phyloP scores from a whole-genome alignment of 2,113 vertebrate species.

The Oceanites oceanicus region DNA sequence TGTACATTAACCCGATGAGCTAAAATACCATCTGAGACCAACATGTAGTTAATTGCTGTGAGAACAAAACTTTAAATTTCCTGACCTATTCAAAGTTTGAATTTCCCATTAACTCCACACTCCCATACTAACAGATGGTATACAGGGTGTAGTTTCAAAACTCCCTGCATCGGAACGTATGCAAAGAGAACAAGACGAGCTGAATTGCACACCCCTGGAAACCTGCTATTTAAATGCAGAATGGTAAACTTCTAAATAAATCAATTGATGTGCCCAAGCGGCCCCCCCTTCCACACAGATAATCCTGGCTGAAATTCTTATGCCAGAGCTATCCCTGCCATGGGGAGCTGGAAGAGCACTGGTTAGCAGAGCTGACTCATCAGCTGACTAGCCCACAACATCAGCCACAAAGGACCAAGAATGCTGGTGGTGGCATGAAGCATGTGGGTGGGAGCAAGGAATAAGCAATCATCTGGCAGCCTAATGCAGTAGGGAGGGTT shows the following conservation, averaged over 20 bases:
- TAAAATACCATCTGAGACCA: conserved; percentile 46
- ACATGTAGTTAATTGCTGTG: conserved; percentile 47
- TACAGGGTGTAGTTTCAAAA: neutral
- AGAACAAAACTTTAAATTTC: conserved; percentile 38
- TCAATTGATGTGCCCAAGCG: neutral
- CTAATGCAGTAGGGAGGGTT: conserved; percentile 45
- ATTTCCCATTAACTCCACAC: neutral
- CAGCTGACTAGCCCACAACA: conserved; percentile 50
- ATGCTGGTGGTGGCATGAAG: conserved; percentile 62
- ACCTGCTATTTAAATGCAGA: neutral
- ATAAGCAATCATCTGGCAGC: conserved; percentile 64
- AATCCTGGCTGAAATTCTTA: neutral
- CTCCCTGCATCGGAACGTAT: neutral
- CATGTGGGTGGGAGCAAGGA: conserved; percentile 62
- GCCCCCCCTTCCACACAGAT: neutral
- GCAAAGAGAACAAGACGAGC: neutral
- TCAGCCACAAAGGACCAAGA: conserved; percentile 60
- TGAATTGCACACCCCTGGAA: neutral
- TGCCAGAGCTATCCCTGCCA: neutral
- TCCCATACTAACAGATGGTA: conserved; percentile 13
- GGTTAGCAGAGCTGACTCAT: conserved; percentile 63
- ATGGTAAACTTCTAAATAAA: neutral
- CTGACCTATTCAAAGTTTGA: conserved; percentile 48
- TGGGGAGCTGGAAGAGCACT: conserved; percentile 44
- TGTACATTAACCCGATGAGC: conserved; percentile 1